Evolutionary conservation across 2,888 invertebrate genomes (phyloP).

Genomic region (Osmoderma eremita): DNA sequence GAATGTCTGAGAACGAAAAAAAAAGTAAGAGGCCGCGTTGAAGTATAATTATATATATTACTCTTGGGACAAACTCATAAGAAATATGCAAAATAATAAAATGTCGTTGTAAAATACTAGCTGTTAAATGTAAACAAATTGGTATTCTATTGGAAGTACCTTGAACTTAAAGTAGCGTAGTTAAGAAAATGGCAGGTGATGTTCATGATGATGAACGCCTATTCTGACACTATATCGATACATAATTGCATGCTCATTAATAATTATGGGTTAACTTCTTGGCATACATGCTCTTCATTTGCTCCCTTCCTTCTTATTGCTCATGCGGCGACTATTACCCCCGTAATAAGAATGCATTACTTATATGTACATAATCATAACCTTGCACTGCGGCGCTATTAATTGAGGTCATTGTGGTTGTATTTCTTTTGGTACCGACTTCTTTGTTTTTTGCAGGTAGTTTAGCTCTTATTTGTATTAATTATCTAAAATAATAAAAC

Average conservation of each 20-base stretch:
- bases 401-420: slow-evolving; percentile 1
- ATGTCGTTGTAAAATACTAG: slow-evolving; percentile 17
- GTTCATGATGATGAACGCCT: slow-evolving; percentile 13
- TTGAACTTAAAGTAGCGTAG: slow-evolving; percentile 30
- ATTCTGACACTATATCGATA: slow-evolving; percentile 18
- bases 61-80: neutral
- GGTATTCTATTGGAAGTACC: slow-evolving; percentile 13
- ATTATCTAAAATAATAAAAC: neutral
- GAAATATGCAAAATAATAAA: slow-evolving; percentile 23
- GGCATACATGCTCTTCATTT: neutral
- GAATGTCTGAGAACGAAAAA: too few relatives aligned
- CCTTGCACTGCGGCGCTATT: slow-evolving; percentile 4
- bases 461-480: neutral
- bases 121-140: slow-evolving; percentile 31
- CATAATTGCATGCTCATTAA: slow-evolving; percentile 19
- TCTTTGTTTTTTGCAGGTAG: neutral
- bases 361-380: slow-evolving; percentile 2
- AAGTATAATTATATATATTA: too few relatives aligned
- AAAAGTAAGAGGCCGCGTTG: too few relatives aligned
- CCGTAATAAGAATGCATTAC: neutral
- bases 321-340: neutral
- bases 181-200: neutral
- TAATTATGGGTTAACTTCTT: slow-evolving; percentile 27
- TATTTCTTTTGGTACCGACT: neutral
- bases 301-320: neutral